Conservation (phyloP, 2,797 vertebrate genomes). For the Sebastes oblongus region DNA sequence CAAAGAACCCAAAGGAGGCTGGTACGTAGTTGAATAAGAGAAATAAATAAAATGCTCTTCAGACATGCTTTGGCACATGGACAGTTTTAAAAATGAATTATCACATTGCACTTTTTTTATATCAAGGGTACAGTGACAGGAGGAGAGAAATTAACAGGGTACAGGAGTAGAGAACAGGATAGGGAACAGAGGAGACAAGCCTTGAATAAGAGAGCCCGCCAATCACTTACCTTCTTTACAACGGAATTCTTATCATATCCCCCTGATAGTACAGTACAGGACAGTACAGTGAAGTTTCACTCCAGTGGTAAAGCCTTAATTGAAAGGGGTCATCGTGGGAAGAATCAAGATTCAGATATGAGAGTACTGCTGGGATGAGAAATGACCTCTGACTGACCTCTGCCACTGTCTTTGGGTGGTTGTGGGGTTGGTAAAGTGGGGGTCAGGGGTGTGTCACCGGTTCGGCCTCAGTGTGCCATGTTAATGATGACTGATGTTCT, state of each 20-base stretch:
- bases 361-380: constrained; percentile 24
- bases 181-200: constrained; percentile 33
- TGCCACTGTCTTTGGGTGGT: constrained; percentile 51
- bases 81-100: constrained; percentile 7
- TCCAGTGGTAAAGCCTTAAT: constrained; percentile 16
- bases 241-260: constrained; percentile 26
- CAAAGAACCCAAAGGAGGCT: not conserved
- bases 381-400: constrained; percentile 65
- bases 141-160: constrained; percentile 39
- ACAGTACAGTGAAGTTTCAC: not conserved
- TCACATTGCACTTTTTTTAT: constrained; percentile 16
- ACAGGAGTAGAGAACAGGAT: constrained; percentile 28
- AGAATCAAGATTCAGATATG: constrained; percentile 25
- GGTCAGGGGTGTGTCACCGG: constrained; percentile 71
- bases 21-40: not conserved
- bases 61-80: constrained; percentile 11
- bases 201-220: constrained; percentile 23
- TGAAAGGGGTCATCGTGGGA: constrained; percentile 17
- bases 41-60: constrained; percentile 4
- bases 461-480: constrained; percentile 67
- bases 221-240: constrained; percentile 63
- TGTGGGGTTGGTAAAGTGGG: constrained; percentile 46
- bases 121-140: constrained; percentile 33
- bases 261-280: not conserved
- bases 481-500: constrained; percentile 87